Percentiles rank a stretch among this genome's conserved stretches.
Conservation (phyloP, 2,888 invertebrate species). For the Strigamia transsilvanica region DNA sequence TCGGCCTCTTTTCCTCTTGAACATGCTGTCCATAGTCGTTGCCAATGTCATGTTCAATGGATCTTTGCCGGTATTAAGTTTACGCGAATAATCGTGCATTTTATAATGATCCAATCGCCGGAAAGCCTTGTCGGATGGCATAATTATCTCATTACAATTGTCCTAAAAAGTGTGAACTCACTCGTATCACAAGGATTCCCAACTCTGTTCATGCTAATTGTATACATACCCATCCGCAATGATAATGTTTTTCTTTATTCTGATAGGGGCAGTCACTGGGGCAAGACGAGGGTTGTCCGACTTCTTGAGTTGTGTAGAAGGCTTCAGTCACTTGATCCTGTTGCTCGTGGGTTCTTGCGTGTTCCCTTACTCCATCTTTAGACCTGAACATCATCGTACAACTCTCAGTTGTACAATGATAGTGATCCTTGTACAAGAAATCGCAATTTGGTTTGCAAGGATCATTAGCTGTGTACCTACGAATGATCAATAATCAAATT, state of each 20-base stretch:
- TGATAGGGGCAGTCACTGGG: conserved; percentile 74
- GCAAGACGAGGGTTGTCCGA: conserved; percentile 70
- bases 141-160: conserved; percentile 80
- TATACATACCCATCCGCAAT: conserved; percentile 82
- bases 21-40: conserved; percentile 88
- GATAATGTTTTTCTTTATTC: conserved; percentile 82
- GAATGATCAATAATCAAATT: conserved; percentile 46
- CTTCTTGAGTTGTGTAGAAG: conserved; percentile 73
- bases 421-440: conserved; percentile 80
- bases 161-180: conserved; percentile 67
- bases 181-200: conserved; percentile 35
- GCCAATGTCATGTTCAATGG: conserved; percentile 66
- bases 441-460: conserved; percentile 68
- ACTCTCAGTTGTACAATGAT: conserved; percentile 82
- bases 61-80: conserved; percentile 64
- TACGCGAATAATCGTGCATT: conserved; percentile 76
- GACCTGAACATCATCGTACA: conserved; percentile 75
- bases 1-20: conserved; percentile 88
- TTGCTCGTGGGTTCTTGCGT: conserved; percentile 84
- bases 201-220: neutral
- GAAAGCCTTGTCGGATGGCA: conserved; percentile 80
- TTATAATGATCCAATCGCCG: conserved; percentile 84
- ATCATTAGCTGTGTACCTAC: conserved; percentile 66
- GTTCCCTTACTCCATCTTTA: conserved; percentile 78
- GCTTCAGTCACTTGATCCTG: conserved; percentile 86